phyloP scores from a whole-genome alignment of 1,140 invertebrate species.

The Drosophila ercepeae region DNA sequence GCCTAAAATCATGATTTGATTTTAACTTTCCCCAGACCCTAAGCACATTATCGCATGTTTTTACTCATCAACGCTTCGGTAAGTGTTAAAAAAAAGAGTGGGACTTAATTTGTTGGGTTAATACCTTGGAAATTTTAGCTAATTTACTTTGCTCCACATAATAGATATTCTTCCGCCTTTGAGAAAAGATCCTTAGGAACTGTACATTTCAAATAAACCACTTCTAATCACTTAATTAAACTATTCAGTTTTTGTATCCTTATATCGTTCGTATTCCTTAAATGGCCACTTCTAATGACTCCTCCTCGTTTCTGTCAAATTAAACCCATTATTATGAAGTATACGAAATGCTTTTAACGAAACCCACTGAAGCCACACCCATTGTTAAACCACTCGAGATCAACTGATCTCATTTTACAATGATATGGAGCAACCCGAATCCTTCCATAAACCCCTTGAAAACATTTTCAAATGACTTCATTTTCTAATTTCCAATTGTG shows the following conservation, averaged over 20 bases:
- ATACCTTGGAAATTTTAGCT: conserved; percentile 13
- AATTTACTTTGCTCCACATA: conserved; percentile 7
- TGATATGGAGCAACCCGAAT: conserved; percentile 31
- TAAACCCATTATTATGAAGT: conserved; percentile 39
- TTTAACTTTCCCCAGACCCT: conserved; percentile 42
- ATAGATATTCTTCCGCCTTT: too few relatives aligned
- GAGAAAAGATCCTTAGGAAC: too few relatives aligned
- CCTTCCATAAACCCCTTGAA: conserved; percentile 49
- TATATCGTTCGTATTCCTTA: not conserved
- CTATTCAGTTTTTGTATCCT: not conserved
- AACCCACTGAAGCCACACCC: conserved; percentile 35
- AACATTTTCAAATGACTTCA: conserved; percentile 70
- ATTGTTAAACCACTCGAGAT: conserved; percentile 40
- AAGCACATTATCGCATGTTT: conserved; percentile 72
- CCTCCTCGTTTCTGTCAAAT: conserved; percentile 28
- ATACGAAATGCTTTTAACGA: conserved; percentile 21
- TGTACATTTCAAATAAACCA: too few relatives aligned
- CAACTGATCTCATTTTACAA: conserved; percentile 13
- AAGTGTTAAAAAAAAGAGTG: conserved; percentile 43
- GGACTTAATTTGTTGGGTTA: conserved; percentile 6
- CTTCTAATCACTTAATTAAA: not conserved
- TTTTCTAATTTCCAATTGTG: conserved; percentile 76
- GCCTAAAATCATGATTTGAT: conserved; percentile 74
- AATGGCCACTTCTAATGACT: conserved; percentile 1
- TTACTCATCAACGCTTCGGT: conserved; percentile 72